Evolutionary conservation across 2,797 vertebrate species (phyloP), one percentile per base, ranked within the genome.

Genomic region (Knipowitschia caucasica): DNA sequence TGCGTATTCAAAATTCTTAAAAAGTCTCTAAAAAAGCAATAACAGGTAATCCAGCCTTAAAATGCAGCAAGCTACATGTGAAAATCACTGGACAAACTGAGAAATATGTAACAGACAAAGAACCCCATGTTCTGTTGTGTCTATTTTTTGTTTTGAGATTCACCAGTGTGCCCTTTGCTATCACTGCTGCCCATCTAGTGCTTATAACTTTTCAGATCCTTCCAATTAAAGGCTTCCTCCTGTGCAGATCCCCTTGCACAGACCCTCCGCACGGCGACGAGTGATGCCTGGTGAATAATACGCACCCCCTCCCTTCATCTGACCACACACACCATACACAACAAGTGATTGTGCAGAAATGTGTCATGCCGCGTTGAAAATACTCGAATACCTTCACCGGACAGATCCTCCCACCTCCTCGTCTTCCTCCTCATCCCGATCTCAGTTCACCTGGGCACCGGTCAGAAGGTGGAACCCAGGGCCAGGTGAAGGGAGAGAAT

Each of bases 191-290:
- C 42, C 51, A 63, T 76, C 69, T 67, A 30, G 24, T 57, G 31
- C 50, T 59, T 69, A 53, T 67, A 52, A 63, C 74, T 59, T 72
- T 76, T 80, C 72, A 78, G 53, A 73, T 73, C 67, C 67, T 83
- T 78, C 59, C 59, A 83, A 75, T 84, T 83, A 78, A 75, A 68
- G 55, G 65, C 81, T 78, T 78, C 71, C 74, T 40, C 56, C 51
- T 24, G 53, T 24, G 42, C 72, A 75, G 72, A 81, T 81, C 78
- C 56, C 51, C 59, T 77, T 75, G 73, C 71, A 71, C 36, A 8
- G 67, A 62, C 64, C 64, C 61, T 29, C 44, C 55, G 60, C 52
- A 17, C 33, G 0, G 63, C 67, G 81, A 25, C 44, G 77, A 84
- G 78, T 83, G 83, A 86, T 63, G 83, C 29, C 62, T 14, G 3